Conservation (phyloP, 1,140 invertebrate genomes). For the Ephestia elutella region DNA sequence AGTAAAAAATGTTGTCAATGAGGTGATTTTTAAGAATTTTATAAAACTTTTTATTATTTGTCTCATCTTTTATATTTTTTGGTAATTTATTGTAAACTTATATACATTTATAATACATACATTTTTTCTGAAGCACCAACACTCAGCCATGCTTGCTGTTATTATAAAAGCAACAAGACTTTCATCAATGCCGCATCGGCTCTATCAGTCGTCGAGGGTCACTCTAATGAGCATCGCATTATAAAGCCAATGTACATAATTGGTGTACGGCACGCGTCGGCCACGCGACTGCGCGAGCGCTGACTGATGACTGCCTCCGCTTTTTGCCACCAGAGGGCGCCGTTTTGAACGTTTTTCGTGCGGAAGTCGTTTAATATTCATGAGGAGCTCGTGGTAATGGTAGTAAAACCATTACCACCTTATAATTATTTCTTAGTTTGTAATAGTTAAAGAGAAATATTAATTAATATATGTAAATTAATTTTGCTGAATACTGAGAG, state of each 20-base stretch:
- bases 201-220: neutral
- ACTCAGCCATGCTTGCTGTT: no score
- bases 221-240: conserved; percentile 54
- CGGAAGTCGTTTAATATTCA: conserved; percentile 8
- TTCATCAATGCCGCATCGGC: conserved; percentile 7
- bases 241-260: conserved; percentile 61
- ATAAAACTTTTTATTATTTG: no score
- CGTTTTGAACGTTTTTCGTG: neutral
- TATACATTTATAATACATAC: no score
- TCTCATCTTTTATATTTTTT: no score
- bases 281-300: conserved; percentile 38
- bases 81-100: no score
- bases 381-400: neutral
- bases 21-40: no score
- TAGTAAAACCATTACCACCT: neutral
- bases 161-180: no score
- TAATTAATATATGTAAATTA: neutral
- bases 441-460: neutral
- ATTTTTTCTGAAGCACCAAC: no score
- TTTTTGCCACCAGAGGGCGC: conserved; percentile 4
- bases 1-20: no score
- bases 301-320: conserved; percentile 1
- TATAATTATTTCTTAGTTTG: neutral
- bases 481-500: neutral
- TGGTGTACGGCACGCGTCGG: conserved; percentile 50